Percentiles rank a stretch among this genome's conserved stretches.
Conservation (phyloP, 2,888 invertebrate genomes). For the Lithodes maja region DNA sequence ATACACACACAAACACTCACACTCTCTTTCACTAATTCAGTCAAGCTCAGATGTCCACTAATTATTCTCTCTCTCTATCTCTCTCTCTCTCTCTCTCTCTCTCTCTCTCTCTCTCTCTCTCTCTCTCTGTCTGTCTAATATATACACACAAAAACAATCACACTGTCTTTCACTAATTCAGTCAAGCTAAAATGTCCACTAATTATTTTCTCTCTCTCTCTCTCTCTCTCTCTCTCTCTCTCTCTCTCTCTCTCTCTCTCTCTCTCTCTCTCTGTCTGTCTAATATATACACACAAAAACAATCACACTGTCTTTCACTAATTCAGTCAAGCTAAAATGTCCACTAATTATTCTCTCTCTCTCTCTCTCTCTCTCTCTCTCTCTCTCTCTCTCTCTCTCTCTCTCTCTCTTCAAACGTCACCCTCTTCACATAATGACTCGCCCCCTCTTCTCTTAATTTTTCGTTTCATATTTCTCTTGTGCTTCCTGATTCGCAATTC, state of each 20-base stretch:
- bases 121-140: too few relatives aligned
- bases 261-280: background rate
- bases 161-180: too few relatives aligned
- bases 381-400: background rate
- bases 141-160: too few relatives aligned
- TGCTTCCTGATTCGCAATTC: too few relatives aligned
- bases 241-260: conserved; percentile 3
- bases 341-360: background rate
- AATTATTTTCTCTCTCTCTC: background rate
- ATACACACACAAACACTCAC: too few relatives aligned
- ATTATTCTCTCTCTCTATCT: background rate
- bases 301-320: too few relatives aligned
- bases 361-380: background rate
- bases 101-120: background rate
- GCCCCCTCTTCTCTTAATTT: too few relatives aligned
- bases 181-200: background rate
- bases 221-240: conserved; percentile 17
- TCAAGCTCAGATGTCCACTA: background rate
- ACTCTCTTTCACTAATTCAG: too few relatives aligned
- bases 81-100: conserved; percentile 17
- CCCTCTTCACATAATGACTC: background rate
- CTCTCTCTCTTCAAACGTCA: background rate
- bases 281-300: too few relatives aligned
- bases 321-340: too few relatives aligned
- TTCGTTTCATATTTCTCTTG: too few relatives aligned